Evolutionary conservation across 2,888 invertebrate genomes (phyloP).

Genomic region (Chymomyza fuscimana): DNA sequence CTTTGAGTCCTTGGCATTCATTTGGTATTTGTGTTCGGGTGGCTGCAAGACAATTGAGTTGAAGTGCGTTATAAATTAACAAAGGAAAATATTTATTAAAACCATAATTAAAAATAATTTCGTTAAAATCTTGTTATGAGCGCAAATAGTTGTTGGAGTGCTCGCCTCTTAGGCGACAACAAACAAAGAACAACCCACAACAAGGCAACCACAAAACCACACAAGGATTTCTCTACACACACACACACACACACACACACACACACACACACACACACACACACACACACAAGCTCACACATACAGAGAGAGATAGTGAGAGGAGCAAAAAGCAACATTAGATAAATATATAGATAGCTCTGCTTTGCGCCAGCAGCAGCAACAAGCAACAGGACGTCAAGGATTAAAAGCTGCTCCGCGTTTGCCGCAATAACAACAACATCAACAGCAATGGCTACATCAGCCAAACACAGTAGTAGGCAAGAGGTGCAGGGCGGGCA

Average conservation of each 20-base stretch:
- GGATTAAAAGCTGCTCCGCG: conserved; percentile 63
- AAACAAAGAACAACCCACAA: conserved; percentile 25
- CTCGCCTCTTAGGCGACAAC: conserved; percentile 31
- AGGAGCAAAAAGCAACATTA: conserved; percentile 7
- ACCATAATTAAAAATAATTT: conserved; percentile 69
- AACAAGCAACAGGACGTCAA: conserved; percentile 65
- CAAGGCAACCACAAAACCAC: conserved; percentile 13
- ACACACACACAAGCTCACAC: not conserved
- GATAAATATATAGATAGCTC: conserved; percentile 1
- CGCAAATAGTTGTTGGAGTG: conserved; percentile 8
- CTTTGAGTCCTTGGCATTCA: conserved; percentile 14
- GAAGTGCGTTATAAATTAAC: conserved; percentile 34
- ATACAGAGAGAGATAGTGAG: conserved; percentile 29
- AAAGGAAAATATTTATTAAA: conserved; percentile 56
- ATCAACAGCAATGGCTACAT: conserved; percentile 37
- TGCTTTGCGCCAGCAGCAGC: not conserved
- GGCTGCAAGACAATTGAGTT: conserved; percentile 5
- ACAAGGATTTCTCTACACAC: conserved; percentile 41
- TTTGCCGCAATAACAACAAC: conserved; percentile 57
- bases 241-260: not conserved
- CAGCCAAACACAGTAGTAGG: not conserved
- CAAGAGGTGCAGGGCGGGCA: no score
- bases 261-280: conserved; percentile 5
- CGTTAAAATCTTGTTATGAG: conserved; percentile 54
- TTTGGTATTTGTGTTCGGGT: conserved; percentile 14